These are phyloP conservation scores for Benthosema pterotum DNA, from an alignment of 2,797 vertebrate genomes.

Conservation along the genomic window DNA sequence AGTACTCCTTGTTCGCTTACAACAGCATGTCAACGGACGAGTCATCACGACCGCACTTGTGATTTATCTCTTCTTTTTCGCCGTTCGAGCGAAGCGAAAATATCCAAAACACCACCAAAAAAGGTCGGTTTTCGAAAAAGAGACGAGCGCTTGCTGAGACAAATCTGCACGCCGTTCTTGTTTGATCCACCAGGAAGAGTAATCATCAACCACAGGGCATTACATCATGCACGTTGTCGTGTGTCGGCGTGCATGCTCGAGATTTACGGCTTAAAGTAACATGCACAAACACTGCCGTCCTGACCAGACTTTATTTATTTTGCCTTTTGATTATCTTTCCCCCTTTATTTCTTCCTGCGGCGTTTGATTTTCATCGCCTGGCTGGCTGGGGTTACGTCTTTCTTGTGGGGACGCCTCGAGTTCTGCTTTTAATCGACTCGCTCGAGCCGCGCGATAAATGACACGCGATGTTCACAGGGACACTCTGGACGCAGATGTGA, in stretches of 20 bases:
- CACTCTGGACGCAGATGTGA: too few relatives aligned
- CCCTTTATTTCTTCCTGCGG: too few relatives aligned
- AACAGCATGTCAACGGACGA: too few relatives aligned
- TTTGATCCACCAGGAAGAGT: constrained; percentile 37
- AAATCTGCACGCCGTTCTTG: constrained; percentile 53
- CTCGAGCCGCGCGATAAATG: too few relatives aligned
- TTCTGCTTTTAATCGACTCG: too few relatives aligned
- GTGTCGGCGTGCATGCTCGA: constrained; percentile 23
- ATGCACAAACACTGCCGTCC: not conserved
- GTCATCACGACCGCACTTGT: constrained; percentile 24
- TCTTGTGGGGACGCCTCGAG: too few relatives aligned
- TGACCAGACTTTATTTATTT: too few relatives aligned
- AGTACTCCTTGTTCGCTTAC: too few relatives aligned
- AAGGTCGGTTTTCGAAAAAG: not conserved
- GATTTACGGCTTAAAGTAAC: constrained; percentile 5
- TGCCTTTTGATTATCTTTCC: too few relatives aligned
- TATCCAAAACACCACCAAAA: constrained; percentile 41
- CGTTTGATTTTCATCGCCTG: too few relatives aligned
- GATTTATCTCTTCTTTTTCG: constrained; percentile 40
- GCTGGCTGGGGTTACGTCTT: too few relatives aligned
- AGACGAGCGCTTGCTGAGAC: constrained; percentile 54
- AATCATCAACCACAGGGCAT: constrained; percentile 50
- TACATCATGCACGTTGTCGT: constrained; percentile 55
- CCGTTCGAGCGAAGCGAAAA: constrained; percentile 44
- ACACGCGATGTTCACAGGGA: too few relatives aligned